These are phyloP conservation scores for Choristoneura fumiferana DNA, from an alignment of 1,140 invertebrate species.

Conservation along the genomic window DNA sequence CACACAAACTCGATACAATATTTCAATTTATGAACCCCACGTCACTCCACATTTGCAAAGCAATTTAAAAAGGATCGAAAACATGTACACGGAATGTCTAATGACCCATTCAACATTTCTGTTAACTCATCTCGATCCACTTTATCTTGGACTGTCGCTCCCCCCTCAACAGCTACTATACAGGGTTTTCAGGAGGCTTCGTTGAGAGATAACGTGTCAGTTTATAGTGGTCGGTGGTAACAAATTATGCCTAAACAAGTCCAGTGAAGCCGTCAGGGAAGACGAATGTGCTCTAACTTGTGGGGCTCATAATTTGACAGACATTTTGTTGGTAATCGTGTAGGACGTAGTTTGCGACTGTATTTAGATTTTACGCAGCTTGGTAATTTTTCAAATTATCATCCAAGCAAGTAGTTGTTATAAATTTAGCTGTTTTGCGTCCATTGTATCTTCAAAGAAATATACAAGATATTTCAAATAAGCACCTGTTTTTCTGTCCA, in stretches of 20 bases:
- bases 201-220: not conserved
- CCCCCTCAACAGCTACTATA: not conserved
- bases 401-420: no score
- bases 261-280: conserved; percentile 38
- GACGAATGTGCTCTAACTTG: conserved; percentile 35
- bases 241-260: conserved; percentile 46
- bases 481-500: no score
- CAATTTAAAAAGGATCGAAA: conserved; percentile 30
- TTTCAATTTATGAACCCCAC: conserved; percentile 4
- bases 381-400: no score
- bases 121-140: conserved; percentile 32
- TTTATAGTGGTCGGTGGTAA: conserved; percentile 27
- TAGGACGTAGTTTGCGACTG: not conserved
- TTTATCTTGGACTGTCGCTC: not conserved
- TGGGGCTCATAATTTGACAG: conserved; percentile 12
- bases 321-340: conserved; percentile 9
- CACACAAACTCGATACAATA: not conserved
- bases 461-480: no score
- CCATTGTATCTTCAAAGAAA: no score
- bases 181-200: not conserved
- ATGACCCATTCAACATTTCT: conserved; percentile 42
- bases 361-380: no score
- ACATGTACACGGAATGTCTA: conserved; percentile 32
- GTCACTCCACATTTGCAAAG: conserved; percentile 12
- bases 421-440: no score